Base-by-base conservation (phyloP, 2,888 invertebrate genomes). In the Agriopis aurantiaria region DNA sequence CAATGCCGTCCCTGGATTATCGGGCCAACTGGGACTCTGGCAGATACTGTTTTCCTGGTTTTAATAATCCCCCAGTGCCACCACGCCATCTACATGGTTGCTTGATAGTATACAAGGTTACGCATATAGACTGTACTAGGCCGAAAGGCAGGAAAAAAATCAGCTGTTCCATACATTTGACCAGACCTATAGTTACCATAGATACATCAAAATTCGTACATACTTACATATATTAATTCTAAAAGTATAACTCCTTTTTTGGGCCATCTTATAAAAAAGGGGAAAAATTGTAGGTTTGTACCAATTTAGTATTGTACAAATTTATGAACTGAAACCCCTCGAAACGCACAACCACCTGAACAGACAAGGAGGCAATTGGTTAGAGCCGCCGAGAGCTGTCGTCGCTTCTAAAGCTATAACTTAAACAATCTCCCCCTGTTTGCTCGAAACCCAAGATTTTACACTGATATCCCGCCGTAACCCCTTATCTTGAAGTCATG, bases 341-440 rank as follows among this genome's bases (percentile, higher is more conserved):
- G 58, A 67, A 68, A 68, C 56, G 46, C 55, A 65, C 68, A 72
- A 45, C 12, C 58, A 58, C 61, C 67, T 68, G 71, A 72, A 67
- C 66, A 91, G 90, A 90, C 81, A 90, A 81, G 74, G 33, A 23
- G 73, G 69, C 81, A 83, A 82, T 80, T 79, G 79, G 75, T 82
- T 73, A 75, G 78, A 81, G 76, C 78, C 76, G 75, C 78, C 76
- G 77, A 75, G 78, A 79, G 65, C 81, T 83, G 85, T 86, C 87
- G 79, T 76, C 81, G 80, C 82, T 83, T 74, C 82, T 82, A 78
- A 79, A 75, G 80, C 84, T 69, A 88, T 92, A 93, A 91, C 86
- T 93, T 89, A 92, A 87, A 84, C 88, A 86, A 87, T 85, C 88
- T 85, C 82, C 88, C 91, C 88, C 83, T 88, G 84, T 85, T 89